Base-by-base conservation (phyloP, 2,888 invertebrate species). In the Thumatha senex region DNA sequence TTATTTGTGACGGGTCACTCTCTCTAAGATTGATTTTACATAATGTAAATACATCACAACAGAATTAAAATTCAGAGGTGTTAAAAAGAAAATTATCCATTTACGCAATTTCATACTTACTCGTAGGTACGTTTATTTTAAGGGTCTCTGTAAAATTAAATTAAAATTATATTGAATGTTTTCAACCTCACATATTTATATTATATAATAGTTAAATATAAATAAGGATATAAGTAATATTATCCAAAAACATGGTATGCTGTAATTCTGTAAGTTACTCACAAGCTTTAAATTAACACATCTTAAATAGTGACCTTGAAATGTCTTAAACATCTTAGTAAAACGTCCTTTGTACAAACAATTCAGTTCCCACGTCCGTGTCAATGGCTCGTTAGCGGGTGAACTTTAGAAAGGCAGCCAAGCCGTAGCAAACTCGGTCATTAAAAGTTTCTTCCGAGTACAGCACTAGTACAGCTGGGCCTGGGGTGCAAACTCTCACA, bases 351-450 rank as follows among this genome's bases (percentile, higher is more conserved):
- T 38, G 45, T 58, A 57, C 54, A 62, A 58, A 66, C 63, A 61
- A 65, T 61, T 61, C 62, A 59, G 65, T 63, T 63, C 70, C 59
- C 63, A 61, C 67, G 67, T 67, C 65, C 67, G 54, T 63, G 70
- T 61, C 72, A 63, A 69, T 68, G 67, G 64, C 66, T 68, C 67
- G 67, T 68, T 72, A 62, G 58, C 66, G 54, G 49, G 53, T 59
- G 63, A 68, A 72, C 62, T 68, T 67, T 67, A 62, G 62, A 67
- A 68, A 65, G 61, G 56, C 56, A 44, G 52, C 48, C 59, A 36
- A 41, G 52, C 48, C 52, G 45, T 45, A 45, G 40, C 45, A 48
- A 53, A 53, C 52, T 53, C 48, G 40, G 33, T 48, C 41, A 53
- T 53, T 53, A 53, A 53, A 53, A 45, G 52, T 53, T 47, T 47